Evolutionary conservation across 2,888 invertebrate species (phyloP).

Genomic region (Unio pictorum): DNA sequence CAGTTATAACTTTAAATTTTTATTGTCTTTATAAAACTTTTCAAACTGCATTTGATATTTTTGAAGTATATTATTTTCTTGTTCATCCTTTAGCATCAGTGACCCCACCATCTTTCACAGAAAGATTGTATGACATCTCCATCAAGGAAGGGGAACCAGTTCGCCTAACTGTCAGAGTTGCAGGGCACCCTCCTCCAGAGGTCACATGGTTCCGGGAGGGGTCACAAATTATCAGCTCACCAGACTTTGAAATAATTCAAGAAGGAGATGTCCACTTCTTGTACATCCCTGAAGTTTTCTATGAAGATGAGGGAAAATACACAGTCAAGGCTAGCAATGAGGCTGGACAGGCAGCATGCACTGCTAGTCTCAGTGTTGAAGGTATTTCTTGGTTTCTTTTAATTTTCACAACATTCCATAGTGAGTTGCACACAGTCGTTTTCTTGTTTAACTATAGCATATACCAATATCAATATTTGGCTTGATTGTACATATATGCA

Average conservation of each 20-base stretch:
- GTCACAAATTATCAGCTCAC: constrained; percentile 71
- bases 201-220: constrained; percentile 71
- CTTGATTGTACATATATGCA: no score
- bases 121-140: constrained; percentile 82
- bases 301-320: constrained; percentile 72
- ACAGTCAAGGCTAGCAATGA: constrained; percentile 68
- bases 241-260: constrained; percentile 71
- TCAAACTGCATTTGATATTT: no score
- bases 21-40: no score
- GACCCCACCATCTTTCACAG: constrained; percentile 86
- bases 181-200: constrained; percentile 65
- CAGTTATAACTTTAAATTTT: no score
- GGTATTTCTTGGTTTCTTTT: constrained; percentile 42
- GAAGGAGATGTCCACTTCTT: constrained; percentile 80
- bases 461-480: no score
- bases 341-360: constrained; percentile 77
- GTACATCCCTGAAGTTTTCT: constrained; percentile 79
- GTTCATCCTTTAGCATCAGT: constrained; percentile 77
- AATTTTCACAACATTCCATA: not conserved
- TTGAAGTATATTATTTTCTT: no score
- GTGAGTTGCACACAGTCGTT: no score
- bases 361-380: constrained; percentile 82
- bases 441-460: no score
- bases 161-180: constrained; percentile 64
- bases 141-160: constrained; percentile 72